Percentiles rank a stretch among this genome's conserved stretches.
Conservation (phyloP, 1,140 invertebrate genomes). For the Musca domestica region DNA sequence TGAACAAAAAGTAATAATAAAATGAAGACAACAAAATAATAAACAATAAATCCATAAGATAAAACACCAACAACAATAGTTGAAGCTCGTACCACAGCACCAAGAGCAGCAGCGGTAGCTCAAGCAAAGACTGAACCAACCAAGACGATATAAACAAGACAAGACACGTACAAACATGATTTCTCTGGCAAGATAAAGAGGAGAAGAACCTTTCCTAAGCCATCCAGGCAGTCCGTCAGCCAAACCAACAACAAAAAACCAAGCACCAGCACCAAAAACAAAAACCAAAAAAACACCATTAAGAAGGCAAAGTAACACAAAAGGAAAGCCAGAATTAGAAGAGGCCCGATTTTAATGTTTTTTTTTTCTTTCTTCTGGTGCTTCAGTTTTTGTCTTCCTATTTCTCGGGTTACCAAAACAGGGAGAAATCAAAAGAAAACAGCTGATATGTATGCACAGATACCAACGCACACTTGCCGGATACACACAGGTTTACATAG, state of each 20-base stretch:
- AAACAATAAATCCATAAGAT: conserved; percentile 20
- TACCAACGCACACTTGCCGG: not conserved
- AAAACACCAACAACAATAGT: conserved; percentile 14
- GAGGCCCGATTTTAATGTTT: not conserved
- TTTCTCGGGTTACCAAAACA: too few relatives aligned
- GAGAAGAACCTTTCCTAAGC: not conserved
- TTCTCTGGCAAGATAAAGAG: conserved; percentile 17
- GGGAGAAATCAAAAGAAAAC: conserved; percentile 17
- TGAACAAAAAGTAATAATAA: not conserved
- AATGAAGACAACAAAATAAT: conserved; percentile 15
- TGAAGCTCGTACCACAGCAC: not conserved
- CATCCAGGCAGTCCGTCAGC: too few relatives aligned
- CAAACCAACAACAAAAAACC: not conserved
- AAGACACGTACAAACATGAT: conserved; percentile 21
- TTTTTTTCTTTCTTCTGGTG: not conserved
- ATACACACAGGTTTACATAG: not conserved
- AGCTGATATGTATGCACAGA: conserved; percentile 16
- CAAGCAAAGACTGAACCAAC: conserved; percentile 1
- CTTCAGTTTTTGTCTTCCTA: too few relatives aligned
- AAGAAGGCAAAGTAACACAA: conserved; percentile 2
- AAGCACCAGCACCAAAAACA: not conserved
- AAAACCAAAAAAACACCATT: conserved; percentile 3
- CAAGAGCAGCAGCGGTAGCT: not conserved
- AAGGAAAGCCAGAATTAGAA: conserved; percentile 16
- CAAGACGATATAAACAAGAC: conserved; percentile 10